Evolutionary conservation across 2,888 invertebrate species (phyloP), one percentile per base, ranked within the genome.

Genomic region (Colostygia pectinataria): DNA sequence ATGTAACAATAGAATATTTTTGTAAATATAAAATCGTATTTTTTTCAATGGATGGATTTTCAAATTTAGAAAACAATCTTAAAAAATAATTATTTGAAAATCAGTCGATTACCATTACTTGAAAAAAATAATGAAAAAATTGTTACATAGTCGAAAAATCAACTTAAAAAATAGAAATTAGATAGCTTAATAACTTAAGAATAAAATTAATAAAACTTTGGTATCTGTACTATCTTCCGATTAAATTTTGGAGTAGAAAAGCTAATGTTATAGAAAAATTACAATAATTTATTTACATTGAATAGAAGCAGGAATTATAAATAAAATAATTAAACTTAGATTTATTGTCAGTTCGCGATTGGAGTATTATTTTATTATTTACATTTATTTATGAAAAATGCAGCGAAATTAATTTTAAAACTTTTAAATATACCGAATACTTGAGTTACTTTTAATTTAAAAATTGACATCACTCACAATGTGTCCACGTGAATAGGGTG

Each of bases 321-420:
- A 83, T 82, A 79, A 78, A 78, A 69, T 74, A 79, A 80, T 75
- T 73, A 75, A 80, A 84, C 81, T 82, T 83, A 84, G 76, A 76
- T 64, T 89, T 90, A 90, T 90, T 90, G 90, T 90, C 90, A 89
- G 89, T 88, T 88, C 86, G 86, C 83, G 74, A 71, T 82, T 79
- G 83, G 89, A 90, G 88, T 90, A 89, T 89, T 83, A 67, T 67
- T 74, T n/a, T 60, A 57, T 69, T 82, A 81, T 81, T 74, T 83
- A 80, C 80, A 84, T 67, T 68, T 65, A 66, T 66, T 62, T 61
- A 71, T 69, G 68, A 71, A 74, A 74, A 76, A 74, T 68, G 67
- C 65, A 64, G 71, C 66, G 68, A 66, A 72, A 70, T 63, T 57
- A 68, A 67, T 59, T 60, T 63, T 63, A 53, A 64, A 66, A 61